A percentile compares a stretch with the other conserved stretches of the same genome.
These are phyloP conservation scores for Leptopterna dolabrata DNA, from an alignment of 2,888 invertebrate species.

Conservation along the genomic window DNA sequence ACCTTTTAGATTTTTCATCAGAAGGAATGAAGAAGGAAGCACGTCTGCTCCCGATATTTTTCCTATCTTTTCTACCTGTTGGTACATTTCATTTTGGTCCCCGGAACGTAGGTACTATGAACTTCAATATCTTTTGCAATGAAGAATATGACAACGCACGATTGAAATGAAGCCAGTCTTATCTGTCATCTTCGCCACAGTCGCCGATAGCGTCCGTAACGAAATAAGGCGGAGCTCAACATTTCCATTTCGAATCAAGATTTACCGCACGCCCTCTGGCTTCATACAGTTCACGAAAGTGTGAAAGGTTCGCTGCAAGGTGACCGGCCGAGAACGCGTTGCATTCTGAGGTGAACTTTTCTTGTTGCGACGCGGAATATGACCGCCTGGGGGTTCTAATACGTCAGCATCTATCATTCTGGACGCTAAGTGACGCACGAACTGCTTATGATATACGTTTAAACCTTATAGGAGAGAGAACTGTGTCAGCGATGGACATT, in stretches of 20 bases:
- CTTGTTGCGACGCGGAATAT: neutral
- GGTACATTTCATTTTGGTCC: neutral
- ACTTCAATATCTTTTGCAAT: neutral
- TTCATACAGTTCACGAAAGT: neutral
- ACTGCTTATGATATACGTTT: neutral
- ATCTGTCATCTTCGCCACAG: neutral
- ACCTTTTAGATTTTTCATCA: no score
- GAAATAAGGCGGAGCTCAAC: neutral
- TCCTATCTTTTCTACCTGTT: neutral
- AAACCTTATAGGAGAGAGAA: neutral
- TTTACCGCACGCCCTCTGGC: neutral
- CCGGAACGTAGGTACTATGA: no score
- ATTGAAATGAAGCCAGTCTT: neutral
- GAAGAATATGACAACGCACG: neutral
- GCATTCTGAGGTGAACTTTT: neutral
- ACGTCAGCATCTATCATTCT: neutral
- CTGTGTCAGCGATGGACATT: neutral
- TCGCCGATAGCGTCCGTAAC: neutral
- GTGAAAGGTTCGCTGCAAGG: neutral
- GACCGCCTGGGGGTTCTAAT: neutral
- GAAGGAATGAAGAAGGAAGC: no score
- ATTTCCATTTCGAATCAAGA: neutral
- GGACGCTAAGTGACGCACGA: neutral
- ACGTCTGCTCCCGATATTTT: no score
- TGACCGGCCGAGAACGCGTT: neutral